These are phyloP conservation scores for Gastracanthus pulcherrimus DNA, from an alignment of 2,888 invertebrate genomes.

Conservation along the genomic window DNA sequence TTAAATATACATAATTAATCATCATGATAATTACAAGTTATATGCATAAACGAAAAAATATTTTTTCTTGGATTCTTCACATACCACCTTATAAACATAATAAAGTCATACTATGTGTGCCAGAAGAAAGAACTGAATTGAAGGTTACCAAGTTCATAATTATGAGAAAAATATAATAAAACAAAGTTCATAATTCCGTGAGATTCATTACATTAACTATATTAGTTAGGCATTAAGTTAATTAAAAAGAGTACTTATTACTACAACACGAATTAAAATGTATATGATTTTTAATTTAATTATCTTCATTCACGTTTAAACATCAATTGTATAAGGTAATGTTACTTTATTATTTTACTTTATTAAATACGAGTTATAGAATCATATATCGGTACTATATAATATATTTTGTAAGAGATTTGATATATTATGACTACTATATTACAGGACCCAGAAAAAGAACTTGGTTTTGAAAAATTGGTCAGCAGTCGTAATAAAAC, in stretches of 20 bases:
- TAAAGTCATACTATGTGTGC: too few relatives aligned
- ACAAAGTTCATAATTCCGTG: neutral
- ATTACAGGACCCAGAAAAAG: neutral
- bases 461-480: neutral
- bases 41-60: neutral
- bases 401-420: neutral
- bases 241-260: neutral
- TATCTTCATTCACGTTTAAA: too few relatives aligned
- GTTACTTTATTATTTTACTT: too few relatives aligned
- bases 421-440: neutral
- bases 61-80: neutral
- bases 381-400: too few relatives aligned
- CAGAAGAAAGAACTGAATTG: neutral
- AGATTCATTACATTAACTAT: neutral
- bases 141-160: conserved; percentile 1
- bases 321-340: too few relatives aligned
- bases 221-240: neutral
- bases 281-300: too few relatives aligned
- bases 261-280: too few relatives aligned
- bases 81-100: neutral
- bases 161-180: neutral
- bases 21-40: neutral
- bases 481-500: neutral
- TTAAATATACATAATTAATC: neutral
- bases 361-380: too few relatives aligned